phyloP scores from a whole-genome alignment of 2,888 invertebrate species.

The Temnothorax ravouxi region DNA sequence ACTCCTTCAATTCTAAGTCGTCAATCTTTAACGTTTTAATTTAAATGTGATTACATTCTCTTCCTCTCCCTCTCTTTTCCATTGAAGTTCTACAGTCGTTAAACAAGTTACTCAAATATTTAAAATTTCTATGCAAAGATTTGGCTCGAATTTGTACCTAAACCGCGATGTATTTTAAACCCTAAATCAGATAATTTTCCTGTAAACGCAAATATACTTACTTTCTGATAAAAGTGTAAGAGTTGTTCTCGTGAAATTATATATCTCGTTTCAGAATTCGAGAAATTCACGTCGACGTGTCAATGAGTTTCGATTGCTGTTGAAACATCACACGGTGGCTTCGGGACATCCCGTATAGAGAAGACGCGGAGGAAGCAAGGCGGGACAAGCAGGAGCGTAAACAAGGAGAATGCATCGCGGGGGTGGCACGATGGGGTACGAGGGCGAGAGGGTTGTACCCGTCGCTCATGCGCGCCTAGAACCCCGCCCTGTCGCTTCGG shows the following conservation, averaged over 20 bases:
- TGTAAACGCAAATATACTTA: neutral
- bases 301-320: constrained; percentile 25
- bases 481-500: constrained; percentile 84
- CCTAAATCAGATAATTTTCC: neutral
- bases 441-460: constrained; percentile 57
- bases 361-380: constrained; percentile 56
- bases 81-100: too few species aligned
- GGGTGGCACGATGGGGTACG: constrained; percentile 54
- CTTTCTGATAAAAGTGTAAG: neutral
- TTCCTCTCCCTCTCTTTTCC: too few species aligned
- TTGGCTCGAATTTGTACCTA: too few species aligned
- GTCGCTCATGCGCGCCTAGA: constrained; percentile 83
- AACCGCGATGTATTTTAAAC: too few species aligned
- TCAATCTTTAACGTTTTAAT: neutral
- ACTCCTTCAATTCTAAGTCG: neutral
- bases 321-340: constrained; percentile 48
- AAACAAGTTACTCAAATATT: too few species aligned
- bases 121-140: too few species aligned
- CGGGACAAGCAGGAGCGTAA: constrained; percentile 78
- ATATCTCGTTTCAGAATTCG: neutral
- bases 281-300: neutral
- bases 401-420: constrained; percentile 76
- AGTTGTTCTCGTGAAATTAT: neutral
- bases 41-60: too few species aligned
- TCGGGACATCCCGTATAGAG: constrained; percentile 24